Evolutionary conservation across 1,140 invertebrate genomes (phyloP).

Genomic region (Sarcophaga peregrina): DNA sequence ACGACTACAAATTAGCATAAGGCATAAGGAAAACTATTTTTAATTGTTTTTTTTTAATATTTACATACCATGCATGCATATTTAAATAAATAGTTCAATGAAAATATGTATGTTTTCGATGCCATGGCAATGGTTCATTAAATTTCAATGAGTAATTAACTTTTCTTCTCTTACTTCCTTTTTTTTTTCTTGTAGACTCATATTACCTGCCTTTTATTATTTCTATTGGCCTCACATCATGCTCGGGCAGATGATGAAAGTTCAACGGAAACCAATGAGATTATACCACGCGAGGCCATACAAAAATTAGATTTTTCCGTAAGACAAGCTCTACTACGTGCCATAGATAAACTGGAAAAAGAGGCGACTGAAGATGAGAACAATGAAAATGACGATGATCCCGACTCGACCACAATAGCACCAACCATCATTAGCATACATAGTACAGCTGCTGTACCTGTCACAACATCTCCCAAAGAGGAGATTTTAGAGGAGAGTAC

Average conservation of each 20-base stretch:
- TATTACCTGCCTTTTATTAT: constrained; percentile 43
- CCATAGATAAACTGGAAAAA: constrained; percentile 75
- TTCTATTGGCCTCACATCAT: constrained; percentile 43
- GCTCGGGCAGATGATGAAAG: constrained; percentile 60
- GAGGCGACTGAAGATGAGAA: constrained; percentile 63
- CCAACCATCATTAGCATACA: constrained; percentile 30
- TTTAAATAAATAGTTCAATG: too few relatives aligned
- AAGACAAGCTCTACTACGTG: constrained; percentile 76
- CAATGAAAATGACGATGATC: constrained; percentile 39
- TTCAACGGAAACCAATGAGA: constrained; percentile 66
- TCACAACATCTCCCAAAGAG: constrained; percentile 53
- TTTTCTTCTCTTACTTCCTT: too few relatives aligned
- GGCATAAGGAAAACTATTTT: too few relatives aligned
- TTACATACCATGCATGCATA: too few relatives aligned
- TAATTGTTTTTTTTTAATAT: too few relatives aligned
- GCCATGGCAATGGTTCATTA: too few relatives aligned
- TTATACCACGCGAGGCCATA: constrained; percentile 69
- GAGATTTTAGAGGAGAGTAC: constrained; percentile 65
- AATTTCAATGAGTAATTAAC: too few relatives aligned
- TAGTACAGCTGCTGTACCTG: constrained; percentile 64
- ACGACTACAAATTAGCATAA: too few relatives aligned
- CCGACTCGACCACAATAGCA: constrained; percentile 43
- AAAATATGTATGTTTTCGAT: too few relatives aligned
- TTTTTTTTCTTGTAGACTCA: constrained; percentile 37
- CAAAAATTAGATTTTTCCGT: constrained; percentile 75